Percentiles rank a stretch among this genome's conserved stretches.
Evolutionary conservation across 2,797 vertebrate species (phyloP).

Genomic region (Myotis vivesi): DNA sequence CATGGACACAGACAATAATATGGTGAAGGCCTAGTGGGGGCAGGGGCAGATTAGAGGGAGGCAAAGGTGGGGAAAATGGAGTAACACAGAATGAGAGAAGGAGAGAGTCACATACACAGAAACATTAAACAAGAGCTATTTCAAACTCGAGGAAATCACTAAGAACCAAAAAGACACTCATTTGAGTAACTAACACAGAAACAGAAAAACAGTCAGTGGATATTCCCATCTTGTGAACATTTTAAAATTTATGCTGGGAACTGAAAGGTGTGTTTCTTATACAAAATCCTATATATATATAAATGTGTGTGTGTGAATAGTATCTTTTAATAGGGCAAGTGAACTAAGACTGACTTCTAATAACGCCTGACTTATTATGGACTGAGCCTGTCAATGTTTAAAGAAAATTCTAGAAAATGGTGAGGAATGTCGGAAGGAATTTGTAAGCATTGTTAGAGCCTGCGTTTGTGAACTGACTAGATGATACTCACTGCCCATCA

Average conservation of each 20-base stretch:
- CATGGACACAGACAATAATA: not conserved
- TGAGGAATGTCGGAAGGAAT: not conserved
- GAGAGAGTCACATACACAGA: not conserved
- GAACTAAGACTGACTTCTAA: not conserved
- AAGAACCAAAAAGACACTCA: not conserved
- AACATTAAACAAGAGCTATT: not conserved
- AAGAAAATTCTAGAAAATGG: slow-evolving; percentile 12
- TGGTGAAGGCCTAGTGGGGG: not conserved
- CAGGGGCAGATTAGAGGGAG: not conserved
- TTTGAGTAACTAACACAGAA: not conserved
- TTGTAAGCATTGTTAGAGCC: not conserved
- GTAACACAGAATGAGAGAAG: not conserved
- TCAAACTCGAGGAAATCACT: not conserved
- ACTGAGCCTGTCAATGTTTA: not conserved
- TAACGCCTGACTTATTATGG: not conserved
- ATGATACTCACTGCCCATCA: not conserved
- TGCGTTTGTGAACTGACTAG: not conserved
- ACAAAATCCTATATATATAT: not conserved
- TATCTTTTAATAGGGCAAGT: not conserved
- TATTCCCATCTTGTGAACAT: not conserved
- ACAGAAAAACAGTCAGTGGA: not conserved
- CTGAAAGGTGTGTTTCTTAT: not conserved
- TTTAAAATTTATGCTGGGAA: not conserved
- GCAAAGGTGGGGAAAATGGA: not conserved
- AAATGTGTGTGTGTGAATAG: not conserved